Base-by-base conservation (phyloP, 2,888 invertebrate genomes). In the Tetanocera ferruginea region DNA sequence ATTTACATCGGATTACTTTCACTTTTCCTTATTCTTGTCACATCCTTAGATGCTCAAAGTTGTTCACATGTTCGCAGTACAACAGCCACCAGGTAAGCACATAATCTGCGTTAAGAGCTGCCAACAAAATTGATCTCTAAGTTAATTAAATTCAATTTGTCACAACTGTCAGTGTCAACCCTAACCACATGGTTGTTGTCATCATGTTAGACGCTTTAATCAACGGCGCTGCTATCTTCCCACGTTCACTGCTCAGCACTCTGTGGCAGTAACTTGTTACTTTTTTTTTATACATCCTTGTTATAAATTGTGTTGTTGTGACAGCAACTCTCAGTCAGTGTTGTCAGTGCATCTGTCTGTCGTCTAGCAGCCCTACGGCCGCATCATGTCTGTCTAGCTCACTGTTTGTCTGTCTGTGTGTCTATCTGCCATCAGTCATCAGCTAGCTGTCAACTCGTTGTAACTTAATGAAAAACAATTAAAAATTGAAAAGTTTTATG, bases 391-490 rank as follows among this genome's bases (percentile, higher is more conserved):
- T 23, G 66, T 75, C 66, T 31, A 31, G 51, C 25, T 55, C 34
- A 9, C 31, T 19, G 23, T 55, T 55, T 9, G 73, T 49, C 11
- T 28, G 14, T 55, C 55, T 5, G 64, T 75, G 19, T 28, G 19
- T 19, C 31, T 52, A 17, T 60, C 60, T 25, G 5, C 5, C 23
- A 23, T 37, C 19, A 2, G 19, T 17, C 31, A 11, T 23, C 52
- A 52, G 14, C 51, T 28, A 6, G 25, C 25, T 69, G 69, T 72
- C 52, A 67, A 25, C 75, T 51, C 9, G 64, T 74, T 74, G 66
- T 67, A 66, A 75, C 28, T 57, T 66, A 77, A 72, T 67, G 67
- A 72, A 72, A 77, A 77, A 72, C 77, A 77, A 77, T 72, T 77
- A 77, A 72, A 77, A 77, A 72, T 66, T 72, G 28, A 52, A 64